These are phyloP conservation scores for Philopotamus ludificatus DNA, from an alignment of 1,140 invertebrate genomes.

Conservation along the genomic window DNA sequence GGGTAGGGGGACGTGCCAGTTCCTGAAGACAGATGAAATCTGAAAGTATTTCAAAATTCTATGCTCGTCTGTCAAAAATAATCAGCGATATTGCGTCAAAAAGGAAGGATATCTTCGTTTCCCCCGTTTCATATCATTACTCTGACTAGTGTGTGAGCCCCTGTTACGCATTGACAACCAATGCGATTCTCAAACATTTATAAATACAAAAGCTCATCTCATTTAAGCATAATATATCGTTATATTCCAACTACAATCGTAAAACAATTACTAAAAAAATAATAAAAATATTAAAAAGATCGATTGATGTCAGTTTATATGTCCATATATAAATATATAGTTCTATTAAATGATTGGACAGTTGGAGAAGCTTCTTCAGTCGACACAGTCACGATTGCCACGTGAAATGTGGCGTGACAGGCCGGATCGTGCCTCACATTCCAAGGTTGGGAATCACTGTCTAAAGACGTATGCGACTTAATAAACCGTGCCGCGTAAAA, in stretches of 20 bases:
- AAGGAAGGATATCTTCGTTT: constrained; percentile 17
- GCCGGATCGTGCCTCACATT: neutral
- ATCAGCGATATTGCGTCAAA: constrained; percentile 36
- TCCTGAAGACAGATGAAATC: constrained; percentile 20
- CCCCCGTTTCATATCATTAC: constrained; percentile 28
- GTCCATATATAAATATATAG: too few species aligned
- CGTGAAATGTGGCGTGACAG: neutral
- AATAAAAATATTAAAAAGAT: neutral
- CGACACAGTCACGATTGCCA: neutral
- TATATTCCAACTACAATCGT: too few species aligned
- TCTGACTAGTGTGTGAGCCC: too few species aligned
- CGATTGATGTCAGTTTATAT: too few species aligned
- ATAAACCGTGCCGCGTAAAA: constrained; percentile 16
- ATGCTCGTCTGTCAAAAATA: constrained; percentile 35
- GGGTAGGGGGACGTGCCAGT: neutral
- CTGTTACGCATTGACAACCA: too few species aligned
- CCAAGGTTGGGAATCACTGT: neutral
- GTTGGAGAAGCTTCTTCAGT: too few species aligned
- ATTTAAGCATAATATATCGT: too few species aligned
- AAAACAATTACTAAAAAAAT: too few species aligned
- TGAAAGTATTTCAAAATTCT: constrained; percentile 34
- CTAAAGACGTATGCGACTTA: constrained; percentile 7
- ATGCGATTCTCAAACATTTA: constrained; percentile 8
- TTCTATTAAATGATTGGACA: too few species aligned
- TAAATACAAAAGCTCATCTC: too few species aligned